A percentile compares a stretch with the other conserved stretches of the same genome.
Conservation (phyloP, 2,888 invertebrate genomes). For the Corythucha ciliata region DNA sequence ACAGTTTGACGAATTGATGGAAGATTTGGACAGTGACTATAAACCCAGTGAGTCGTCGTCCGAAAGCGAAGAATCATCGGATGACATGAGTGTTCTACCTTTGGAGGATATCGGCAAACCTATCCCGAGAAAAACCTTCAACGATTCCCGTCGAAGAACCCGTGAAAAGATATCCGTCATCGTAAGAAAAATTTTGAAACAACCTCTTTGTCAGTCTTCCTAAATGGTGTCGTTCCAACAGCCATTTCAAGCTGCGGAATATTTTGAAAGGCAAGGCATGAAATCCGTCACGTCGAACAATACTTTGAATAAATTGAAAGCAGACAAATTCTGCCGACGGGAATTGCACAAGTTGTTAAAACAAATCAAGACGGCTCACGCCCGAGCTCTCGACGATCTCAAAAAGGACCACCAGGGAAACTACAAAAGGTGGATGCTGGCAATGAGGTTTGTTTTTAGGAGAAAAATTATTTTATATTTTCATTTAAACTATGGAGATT, state of each 20-base stretch:
- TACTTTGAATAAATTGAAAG: constrained; percentile 64
- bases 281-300: constrained; percentile 61
- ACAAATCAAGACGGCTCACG: constrained; percentile 44
- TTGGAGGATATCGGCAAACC: constrained; percentile 7
- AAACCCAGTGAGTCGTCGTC: constrained; percentile 21
- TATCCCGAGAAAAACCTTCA: background rate
- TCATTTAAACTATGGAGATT: constrained; percentile 22
- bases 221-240: too few species aligned
- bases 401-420: constrained; percentile 48
- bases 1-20: constrained; percentile 16
- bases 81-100: constrained; percentile 1
- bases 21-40: constrained; percentile 27
- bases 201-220: too few species aligned
- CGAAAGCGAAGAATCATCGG: constrained; percentile 36
- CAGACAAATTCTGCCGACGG: constrained; percentile 58
- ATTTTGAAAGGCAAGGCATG: constrained; percentile 41
- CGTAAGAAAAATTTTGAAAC: too few species aligned
- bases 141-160: background rate
- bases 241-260: too few species aligned
- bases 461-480: constrained; percentile 11
- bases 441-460: constrained; percentile 40
- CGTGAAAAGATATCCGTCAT: too few species aligned
- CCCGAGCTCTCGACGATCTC: constrained; percentile 48
- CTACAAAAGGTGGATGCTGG: constrained; percentile 64
- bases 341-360: constrained; percentile 51